Evolutionary conservation across 2,113 vertebrate species (phyloP).

Genomic region (Hassar affinis): DNA sequence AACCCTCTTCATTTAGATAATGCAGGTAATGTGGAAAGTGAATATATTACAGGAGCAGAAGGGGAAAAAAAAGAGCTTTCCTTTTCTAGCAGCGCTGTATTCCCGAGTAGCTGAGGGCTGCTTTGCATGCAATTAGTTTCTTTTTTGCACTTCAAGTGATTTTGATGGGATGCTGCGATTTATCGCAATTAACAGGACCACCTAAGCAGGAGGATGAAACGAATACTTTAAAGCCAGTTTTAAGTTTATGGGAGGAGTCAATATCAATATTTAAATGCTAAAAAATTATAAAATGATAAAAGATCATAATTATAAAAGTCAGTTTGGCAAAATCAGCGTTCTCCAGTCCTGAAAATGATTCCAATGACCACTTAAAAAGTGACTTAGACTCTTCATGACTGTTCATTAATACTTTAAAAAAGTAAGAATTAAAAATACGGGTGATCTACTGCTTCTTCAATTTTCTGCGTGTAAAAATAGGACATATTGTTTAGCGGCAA

Average conservation of each 20-base stretch:
- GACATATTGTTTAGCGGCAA: conserved; percentile 7
- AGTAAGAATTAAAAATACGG: neutral
- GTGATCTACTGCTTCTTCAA: neutral
- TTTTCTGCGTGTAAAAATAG: conserved; percentile 9
- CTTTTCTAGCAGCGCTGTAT: conserved; percentile 19
- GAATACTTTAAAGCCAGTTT: neutral
- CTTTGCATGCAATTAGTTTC: conserved; percentile 45
- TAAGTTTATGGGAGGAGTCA: neutral
- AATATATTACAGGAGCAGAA: conserved; percentile 31
- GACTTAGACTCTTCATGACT: too few relatives aligned
- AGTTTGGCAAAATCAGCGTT: too few relatives aligned
- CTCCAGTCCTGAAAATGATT: too few relatives aligned
- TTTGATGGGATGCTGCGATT: conserved; percentile 31
- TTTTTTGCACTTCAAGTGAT: conserved; percentile 51
- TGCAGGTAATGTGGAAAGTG: conserved; percentile 45
- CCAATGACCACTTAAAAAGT: too few relatives aligned
- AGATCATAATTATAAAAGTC: too few relatives aligned
- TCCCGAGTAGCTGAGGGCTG: conserved; percentile 5
- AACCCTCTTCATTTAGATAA: conserved; percentile 50
- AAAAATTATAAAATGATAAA: neutral
- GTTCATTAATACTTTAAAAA: neutral
- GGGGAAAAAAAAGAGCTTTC: conserved; percentile 38
- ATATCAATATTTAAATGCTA: neutral
- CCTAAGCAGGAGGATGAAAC: neutral
- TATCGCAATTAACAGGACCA: conserved; percentile 32